phyloP scores from a whole-genome alignment of 2,797 vertebrate genomes.

The Xerus rutilus region DNA sequence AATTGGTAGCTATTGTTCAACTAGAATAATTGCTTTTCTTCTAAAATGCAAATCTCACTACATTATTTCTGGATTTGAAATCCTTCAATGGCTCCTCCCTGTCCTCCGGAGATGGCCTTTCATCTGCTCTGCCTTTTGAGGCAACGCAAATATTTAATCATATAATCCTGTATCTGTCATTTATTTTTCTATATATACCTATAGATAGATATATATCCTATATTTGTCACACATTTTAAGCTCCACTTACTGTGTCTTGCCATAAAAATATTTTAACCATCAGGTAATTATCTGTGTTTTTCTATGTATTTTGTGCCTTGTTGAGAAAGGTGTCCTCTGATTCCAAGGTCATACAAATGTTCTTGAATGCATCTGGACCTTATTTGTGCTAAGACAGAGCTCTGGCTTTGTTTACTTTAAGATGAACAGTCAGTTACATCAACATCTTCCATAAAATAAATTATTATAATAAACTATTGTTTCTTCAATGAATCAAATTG shows the following conservation, averaged over 20 bases:
- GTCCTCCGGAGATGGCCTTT: not conserved
- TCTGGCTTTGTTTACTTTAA: slow-evolving; percentile 33
- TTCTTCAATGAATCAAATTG: slow-evolving; percentile 43
- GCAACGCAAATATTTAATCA: not conserved
- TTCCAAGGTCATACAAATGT: not conserved
- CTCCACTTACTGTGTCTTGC: not conserved
- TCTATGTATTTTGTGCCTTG: not conserved
- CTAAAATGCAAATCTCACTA: slow-evolving; percentile 18
- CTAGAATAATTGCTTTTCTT: not conserved
- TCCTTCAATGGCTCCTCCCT: not conserved
- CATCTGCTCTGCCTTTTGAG: not conserved
- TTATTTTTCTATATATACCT: not conserved
- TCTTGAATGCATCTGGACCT: not conserved
- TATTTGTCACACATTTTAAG: not conserved
- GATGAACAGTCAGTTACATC: not conserved
- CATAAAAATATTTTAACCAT: not conserved
- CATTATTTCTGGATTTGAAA: not conserved
- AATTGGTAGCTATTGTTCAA: not conserved
- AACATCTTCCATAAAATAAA: slow-evolving; percentile 16
- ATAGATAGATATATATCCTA: not conserved
- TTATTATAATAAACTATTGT: not conserved
- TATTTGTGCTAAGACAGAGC: not conserved
- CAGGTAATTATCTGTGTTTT: not conserved
- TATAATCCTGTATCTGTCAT: not conserved
- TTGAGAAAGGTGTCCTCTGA: not conserved